Evolutionary conservation across 1,140 invertebrate genomes (phyloP).

Genomic region (Meloidogyne hapla): DNA sequence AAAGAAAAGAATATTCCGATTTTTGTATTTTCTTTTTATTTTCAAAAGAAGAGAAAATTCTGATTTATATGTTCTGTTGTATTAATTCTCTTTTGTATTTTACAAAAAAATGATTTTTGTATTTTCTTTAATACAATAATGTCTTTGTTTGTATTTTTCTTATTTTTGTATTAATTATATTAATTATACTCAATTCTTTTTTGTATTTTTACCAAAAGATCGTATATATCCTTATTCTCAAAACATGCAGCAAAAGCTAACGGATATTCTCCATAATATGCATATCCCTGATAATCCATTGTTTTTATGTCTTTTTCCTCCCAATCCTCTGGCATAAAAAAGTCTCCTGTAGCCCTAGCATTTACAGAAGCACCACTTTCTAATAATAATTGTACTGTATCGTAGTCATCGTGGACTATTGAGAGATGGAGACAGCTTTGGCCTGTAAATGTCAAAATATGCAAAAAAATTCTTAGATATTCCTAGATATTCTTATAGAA

Average conservation of each 20-base stretch:
- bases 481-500: too few species aligned
- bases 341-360: constrained; percentile 81
- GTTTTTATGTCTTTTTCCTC: constrained; percentile 74
- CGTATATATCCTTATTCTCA: constrained; percentile 94
- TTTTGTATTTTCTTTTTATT: too few species aligned
- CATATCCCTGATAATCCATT: constrained; percentile 82
- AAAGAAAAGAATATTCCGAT: too few species aligned
- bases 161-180: too few species aligned
- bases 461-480: too few species aligned
- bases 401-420: constrained; percentile 92
- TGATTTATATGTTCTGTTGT: too few species aligned
- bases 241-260: constrained; percentile 93
- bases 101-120: too few species aligned
- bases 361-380: constrained; percentile 81
- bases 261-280: constrained; percentile 77
- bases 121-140: too few species aligned
- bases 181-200: too few species aligned
- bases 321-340: constrained; percentile 75
- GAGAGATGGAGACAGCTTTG: constrained; percentile 90
- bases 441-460: constrained; percentile 65
- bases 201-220: constrained; percentile 65
- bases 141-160: too few species aligned
- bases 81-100: too few species aligned
- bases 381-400: constrained; percentile 82
- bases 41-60: too few species aligned